Evolutionary conservation across 2,113 vertebrate genomes (phyloP).

Genomic region (Garra rufa): DNA sequence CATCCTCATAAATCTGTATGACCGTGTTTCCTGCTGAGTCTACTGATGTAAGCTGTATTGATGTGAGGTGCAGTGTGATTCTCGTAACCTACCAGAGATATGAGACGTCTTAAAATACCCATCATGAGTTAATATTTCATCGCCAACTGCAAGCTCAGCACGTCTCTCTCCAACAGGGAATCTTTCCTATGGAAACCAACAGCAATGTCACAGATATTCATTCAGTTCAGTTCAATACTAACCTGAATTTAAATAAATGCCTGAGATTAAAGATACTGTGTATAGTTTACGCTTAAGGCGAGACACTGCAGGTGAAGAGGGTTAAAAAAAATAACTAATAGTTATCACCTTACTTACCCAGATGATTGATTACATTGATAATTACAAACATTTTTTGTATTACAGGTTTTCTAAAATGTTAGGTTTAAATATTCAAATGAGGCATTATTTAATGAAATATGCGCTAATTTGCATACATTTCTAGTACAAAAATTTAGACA

Average conservation of each 20-base stretch:
- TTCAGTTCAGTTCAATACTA: not conserved
- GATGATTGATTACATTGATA: too few species aligned
- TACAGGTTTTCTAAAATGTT: too few species aligned
- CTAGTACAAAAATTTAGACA: too few species aligned
- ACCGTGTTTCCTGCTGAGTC: not conserved
- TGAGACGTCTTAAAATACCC: slow-evolving; percentile 50
- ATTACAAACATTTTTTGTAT: too few species aligned
- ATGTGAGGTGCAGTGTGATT: slow-evolving; percentile 3
- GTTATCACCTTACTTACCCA: too few species aligned
- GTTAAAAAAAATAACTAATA: too few species aligned
- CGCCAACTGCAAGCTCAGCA: slow-evolving; percentile 31
- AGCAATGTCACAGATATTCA: slow-evolving; percentile 8
- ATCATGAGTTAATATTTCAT: slow-evolving; percentile 50
- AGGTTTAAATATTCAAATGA: too few species aligned
- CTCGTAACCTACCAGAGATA: not conserved
- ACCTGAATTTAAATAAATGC: not conserved
- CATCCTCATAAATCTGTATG: not conserved
- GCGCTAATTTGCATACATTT: too few species aligned
- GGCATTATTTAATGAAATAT: too few species aligned
- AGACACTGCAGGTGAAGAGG: too few species aligned
- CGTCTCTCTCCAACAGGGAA: not conserved
- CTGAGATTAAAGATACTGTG: too few species aligned
- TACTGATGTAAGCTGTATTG: not conserved
- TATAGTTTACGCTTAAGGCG: too few species aligned
- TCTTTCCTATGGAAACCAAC: slow-evolving; percentile 12